These are phyloP conservation scores for Drosophila nasuta DNA, from an alignment of 1,140 invertebrate genomes.

Conservation along the genomic window DNA sequence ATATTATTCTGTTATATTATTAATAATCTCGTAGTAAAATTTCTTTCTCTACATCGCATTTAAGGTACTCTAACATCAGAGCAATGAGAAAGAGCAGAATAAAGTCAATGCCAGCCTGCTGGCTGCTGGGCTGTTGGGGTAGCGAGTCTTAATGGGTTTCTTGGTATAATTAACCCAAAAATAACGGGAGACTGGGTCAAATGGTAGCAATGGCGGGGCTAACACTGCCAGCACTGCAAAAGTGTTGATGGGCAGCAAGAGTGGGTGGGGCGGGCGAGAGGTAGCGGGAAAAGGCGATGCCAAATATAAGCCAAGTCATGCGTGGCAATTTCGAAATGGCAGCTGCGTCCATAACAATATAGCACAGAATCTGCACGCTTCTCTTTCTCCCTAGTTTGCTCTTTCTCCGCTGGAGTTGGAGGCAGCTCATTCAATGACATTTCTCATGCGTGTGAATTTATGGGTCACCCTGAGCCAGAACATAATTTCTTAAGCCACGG, in stretches of 20 bases:
- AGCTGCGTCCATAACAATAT: slow-evolving; percentile 71
- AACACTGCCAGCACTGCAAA: slow-evolving; percentile 23
- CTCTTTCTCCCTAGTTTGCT: neutral
- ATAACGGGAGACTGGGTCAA: slow-evolving; percentile 20
- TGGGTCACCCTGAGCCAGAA: slow-evolving; percentile 48
- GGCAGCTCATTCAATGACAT: slow-evolving; percentile 69
- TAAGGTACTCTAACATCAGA: neutral
- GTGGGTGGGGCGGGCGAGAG: slow-evolving; percentile 14
- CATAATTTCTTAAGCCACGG: slow-evolving; percentile 44
- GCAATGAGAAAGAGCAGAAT: slow-evolving; percentile 20
- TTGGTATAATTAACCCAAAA: slow-evolving; percentile 75
- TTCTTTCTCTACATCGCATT: neutral
- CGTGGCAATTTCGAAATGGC: slow-evolving; percentile 68
- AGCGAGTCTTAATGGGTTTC: slow-evolving; percentile 72
- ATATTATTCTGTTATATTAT: too few relatives aligned
- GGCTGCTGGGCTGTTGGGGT: slow-evolving; percentile 36
- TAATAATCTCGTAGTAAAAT: neutral
- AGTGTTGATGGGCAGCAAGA: slow-evolving; percentile 59
- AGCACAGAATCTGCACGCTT: slow-evolving; percentile 6
- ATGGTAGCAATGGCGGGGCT: neutral
- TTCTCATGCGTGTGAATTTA: slow-evolving; percentile 78
- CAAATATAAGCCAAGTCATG: slow-evolving; percentile 76
- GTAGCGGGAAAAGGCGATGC: slow-evolving; percentile 42
- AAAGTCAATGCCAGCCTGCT: slow-evolving; percentile 61
- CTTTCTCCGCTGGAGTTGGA: neutral